Percentiles rank a stretch among this genome's conserved stretches.
Conservation (phyloP, 2,113 vertebrate species). For the Ibidorhyncha struthersii region DNA sequence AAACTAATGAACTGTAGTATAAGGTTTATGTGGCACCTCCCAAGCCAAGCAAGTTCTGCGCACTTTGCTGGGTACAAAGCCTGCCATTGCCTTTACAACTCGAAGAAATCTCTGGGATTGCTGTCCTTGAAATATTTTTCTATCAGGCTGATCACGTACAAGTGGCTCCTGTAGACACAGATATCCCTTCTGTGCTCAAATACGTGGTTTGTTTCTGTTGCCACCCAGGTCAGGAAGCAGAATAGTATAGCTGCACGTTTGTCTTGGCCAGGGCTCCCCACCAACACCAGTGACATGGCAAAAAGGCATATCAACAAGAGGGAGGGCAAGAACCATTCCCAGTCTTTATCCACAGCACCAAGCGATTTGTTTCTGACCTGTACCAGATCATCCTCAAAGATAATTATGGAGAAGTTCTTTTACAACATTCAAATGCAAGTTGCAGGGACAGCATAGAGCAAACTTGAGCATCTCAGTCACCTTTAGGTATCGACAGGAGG, state of each 20-base stretch:
- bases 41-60: not conserved
- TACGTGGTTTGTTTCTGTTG: not conserved
- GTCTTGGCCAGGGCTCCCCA: conserved; percentile 58
- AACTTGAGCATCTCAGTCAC: not conserved
- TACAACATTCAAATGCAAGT: conserved; percentile 51
- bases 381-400: conserved; percentile 65
- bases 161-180: not conserved
- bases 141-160: rapidly evolving
- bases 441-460: conserved; percentile 41
- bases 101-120: not conserved
- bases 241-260: not conserved
- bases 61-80: not conserved
- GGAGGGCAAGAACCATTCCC: conserved; percentile 64
- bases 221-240: not conserved
- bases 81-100: not conserved
- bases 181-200: not conserved
- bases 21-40: not conserved
- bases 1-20: not conserved
- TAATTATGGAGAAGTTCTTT: conserved; percentile 56
- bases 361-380: conserved; percentile 61
- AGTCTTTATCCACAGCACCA: conserved; percentile 70
- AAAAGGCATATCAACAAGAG: conserved; percentile 61
- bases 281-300: conserved; percentile 60
- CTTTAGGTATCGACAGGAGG: not conserved
- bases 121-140: not conserved